Percentiles rank a stretch among this genome's conserved stretches.
These are phyloP conservation scores for Achatina immaculata DNA, from an alignment of 1,140 invertebrate species.

Conservation along the genomic window DNA sequence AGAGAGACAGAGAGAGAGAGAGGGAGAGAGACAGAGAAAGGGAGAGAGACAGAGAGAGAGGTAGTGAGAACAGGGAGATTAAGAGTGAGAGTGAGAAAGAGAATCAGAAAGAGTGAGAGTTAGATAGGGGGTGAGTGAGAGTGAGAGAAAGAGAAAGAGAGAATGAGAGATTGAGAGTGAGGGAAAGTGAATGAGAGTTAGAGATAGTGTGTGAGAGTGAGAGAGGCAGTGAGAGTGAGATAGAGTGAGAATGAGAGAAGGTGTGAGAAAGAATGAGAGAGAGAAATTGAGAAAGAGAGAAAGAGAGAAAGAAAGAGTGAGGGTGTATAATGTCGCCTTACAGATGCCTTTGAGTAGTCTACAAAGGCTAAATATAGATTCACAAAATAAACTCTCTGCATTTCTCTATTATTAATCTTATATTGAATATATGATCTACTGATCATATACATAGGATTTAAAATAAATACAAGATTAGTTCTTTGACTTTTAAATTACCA, in stretches of 20 bases:
- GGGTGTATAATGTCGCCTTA: background rate
- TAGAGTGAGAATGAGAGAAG: background rate
- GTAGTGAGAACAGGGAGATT: too few relatives aligned
- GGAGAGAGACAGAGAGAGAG: background rate
- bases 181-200: background rate
- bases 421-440: background rate
- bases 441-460: too few relatives aligned
- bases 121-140: background rate
- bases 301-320: background rate
- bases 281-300: background rate
- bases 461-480: too few relatives aligned
- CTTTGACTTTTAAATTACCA: too few relatives aligned
- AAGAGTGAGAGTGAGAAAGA: too few relatives aligned
- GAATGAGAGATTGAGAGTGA: background rate
- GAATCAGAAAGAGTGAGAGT: too few relatives aligned
- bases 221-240: background rate
- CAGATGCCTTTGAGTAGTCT: too few relatives aligned
- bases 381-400: background rate
- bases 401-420: background rate
- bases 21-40: too few relatives aligned
- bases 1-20: too few relatives aligned
- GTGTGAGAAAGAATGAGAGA: too few relatives aligned
- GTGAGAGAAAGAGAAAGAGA: constrained; percentile 16
- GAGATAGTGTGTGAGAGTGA: background rate
- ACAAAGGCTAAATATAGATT: too few relatives aligned